phyloP scores from a whole-genome alignment of 2,113 vertebrate genomes.

The Stegastes partitus region DNA sequence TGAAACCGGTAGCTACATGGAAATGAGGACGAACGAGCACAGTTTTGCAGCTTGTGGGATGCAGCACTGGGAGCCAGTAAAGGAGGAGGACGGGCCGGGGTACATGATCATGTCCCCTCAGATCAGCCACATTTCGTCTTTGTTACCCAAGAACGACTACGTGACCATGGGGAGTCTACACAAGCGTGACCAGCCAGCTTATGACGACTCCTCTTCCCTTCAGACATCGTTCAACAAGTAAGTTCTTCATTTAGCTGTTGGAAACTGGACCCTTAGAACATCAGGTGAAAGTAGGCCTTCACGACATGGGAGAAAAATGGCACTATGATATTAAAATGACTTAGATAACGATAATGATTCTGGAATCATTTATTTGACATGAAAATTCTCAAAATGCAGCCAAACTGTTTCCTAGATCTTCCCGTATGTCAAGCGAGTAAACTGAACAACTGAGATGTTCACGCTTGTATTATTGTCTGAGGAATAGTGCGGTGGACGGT shows the following conservation, averaged over 20 bases:
- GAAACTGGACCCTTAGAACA: neutral
- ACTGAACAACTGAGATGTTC: too few species aligned
- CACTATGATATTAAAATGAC: too few species aligned
- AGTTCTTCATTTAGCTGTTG: neutral
- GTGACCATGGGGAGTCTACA: conserved; percentile 70
- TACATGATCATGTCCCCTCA: conserved; percentile 79
- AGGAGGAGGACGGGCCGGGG: conserved; percentile 19
- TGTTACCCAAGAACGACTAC: conserved; percentile 63
- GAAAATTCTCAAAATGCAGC: too few species aligned
- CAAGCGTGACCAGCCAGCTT: neutral
- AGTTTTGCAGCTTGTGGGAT: neutral
- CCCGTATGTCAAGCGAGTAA: too few species aligned
- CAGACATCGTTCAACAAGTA: conserved; percentile 58
- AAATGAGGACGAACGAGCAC: conserved; percentile 39
- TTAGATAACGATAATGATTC: too few species aligned
- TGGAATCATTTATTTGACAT: too few species aligned
- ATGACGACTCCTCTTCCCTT: conserved; percentile 17
- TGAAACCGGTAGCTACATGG: conserved; percentile 46
- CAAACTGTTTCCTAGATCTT: too few species aligned
- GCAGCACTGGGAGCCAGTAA: conserved; percentile 13
- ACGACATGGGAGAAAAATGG: too few species aligned
- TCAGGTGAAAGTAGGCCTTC: too few species aligned
- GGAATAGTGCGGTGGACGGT: too few species aligned
- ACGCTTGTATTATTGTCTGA: too few species aligned
- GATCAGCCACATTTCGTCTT: conserved; percentile 15